Conservation (phyloP, 1,140 invertebrate species). For the Agrypnia vestita region DNA sequence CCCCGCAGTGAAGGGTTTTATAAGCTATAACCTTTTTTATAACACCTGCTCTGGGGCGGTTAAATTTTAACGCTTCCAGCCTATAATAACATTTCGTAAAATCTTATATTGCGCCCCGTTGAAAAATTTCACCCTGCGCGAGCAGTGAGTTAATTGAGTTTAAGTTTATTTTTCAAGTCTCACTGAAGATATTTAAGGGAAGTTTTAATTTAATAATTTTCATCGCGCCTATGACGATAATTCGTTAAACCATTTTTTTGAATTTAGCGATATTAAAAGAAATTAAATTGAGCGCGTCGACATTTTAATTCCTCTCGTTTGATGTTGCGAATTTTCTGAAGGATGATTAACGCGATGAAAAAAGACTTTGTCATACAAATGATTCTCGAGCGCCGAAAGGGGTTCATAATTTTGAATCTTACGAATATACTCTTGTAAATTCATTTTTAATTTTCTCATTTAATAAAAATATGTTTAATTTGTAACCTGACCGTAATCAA, state of each 20-base stretch:
- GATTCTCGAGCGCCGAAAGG: too few relatives aligned
- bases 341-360: too few relatives aligned
- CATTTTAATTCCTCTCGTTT: too few relatives aligned
- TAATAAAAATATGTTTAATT: too few relatives aligned
- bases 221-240: background rate
- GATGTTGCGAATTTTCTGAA: too few relatives aligned
- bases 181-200: conserved; percentile 33
- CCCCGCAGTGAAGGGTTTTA: conserved; percentile 37
- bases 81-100: conserved; percentile 30
- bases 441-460: too few relatives aligned
- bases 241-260: background rate
- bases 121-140: conserved; percentile 1
- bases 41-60: conserved; percentile 25
- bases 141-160: conserved; percentile 27
- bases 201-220: conserved; percentile 40
- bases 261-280: background rate
- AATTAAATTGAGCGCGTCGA: background rate
- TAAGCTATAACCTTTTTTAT: conserved; percentile 40
- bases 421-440: too few relatives aligned
- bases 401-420: too few relatives aligned
- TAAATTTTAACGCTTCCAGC: conserved; percentile 31
- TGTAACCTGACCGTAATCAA: too few relatives aligned
- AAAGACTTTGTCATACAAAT: too few relatives aligned
- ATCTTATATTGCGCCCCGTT: conserved; percentile 27
- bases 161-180: conserved; percentile 31